Base-by-base conservation (phyloP, 2,888 invertebrate species). In the Drymonia ruficornis region DNA sequence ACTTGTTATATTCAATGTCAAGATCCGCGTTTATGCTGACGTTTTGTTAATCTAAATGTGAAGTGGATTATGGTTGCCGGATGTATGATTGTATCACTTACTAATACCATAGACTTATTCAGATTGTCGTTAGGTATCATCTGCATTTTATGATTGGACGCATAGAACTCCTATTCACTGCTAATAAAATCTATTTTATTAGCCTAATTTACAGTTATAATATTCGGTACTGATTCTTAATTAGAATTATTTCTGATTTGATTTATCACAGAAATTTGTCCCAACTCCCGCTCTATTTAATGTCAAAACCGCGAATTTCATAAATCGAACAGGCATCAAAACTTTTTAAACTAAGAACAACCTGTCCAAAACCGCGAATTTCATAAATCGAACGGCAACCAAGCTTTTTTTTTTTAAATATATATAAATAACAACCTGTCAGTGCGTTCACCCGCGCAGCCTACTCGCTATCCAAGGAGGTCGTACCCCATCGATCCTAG, bases 401-500 rank as follows among this genome's bases (percentile, higher is more conserved):
- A n/a, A 44, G 11, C 31, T 49, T 23, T 50, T 52, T 61, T 55
- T 19, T 49, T 59, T 52, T 58, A 53, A 53, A 44, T 52, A 49
- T 46, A 15, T 53, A 59, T 62, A 67, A 60, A 67, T 58, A 62
- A 55, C 49, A 59, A 56, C 63, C 69, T 74, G 74, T 78, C 78
- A 72, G 49, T 70, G 62, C 63, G 59, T 57, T 72, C 62, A 56
- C 43, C 55, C 55, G 56, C 58, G 64, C 58, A 66, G 72, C 60
- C 72, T 59, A 70, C 70, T 63, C 64, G 62, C 74, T 64, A 71
- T 74, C 74, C 79, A 67, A 73, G 81, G 83, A 81, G 86, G 82
- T 84, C 83, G 79, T 56, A 75, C 65, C 70, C 70, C 74, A 78
- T 81, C 81, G 72, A 81, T 78, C 80, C 74, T 77, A 78, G 74